Evolutionary conservation across 2,113 vertebrate genomes (phyloP), one percentile per base, ranked within the genome.

Genomic region (Brienomyrus longianalis): DNA sequence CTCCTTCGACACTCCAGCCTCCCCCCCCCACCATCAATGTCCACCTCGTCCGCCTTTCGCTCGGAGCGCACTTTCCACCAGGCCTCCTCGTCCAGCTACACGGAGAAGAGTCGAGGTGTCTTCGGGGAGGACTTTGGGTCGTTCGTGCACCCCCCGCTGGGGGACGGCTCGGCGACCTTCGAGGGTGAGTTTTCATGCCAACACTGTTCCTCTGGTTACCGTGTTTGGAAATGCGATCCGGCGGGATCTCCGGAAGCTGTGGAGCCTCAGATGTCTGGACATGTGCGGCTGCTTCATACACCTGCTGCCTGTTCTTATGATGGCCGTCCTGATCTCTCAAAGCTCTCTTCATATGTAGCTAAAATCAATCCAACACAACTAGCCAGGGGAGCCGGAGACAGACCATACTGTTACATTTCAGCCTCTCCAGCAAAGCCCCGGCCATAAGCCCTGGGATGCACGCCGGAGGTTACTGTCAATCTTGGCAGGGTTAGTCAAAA

Each of bases 81-180:
- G 86, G 94, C 84, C 1, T 91, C 90, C 83, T 90, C 91, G 48
- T 86, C 91, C 90, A 93, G 94, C 0, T 91, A 89, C 91, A 97
- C 97, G 97, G 97, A 97, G 91, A 96, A 95, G 91, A 90, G 93
- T 52, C 70, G 90, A 90, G 94, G 93, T n/a, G 90, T 95, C 91
- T 94, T 93, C 50, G 93, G 93, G 0, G 94, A 95, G n/a, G 95
- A 96, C 43, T 96, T 97, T 0, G 96, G 96, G 91, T 96, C 93
- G 89, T 97, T 96, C 88, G 92, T 93, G 90, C 90, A 94, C 91
- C 95, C 95, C 19, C 70, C 83, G 8, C 54, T 52, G 21, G 95
- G 90, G 3, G 92, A 91, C 0, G 95, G 95, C 91, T 93, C 93
- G 2, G 35, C 95, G 91, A 93, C 93, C 80, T 96, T 96, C 92